A percentile compares a stretch with the other conserved stretches of the same genome.
Evolutionary conservation across 2,113 vertebrate species (phyloP).

Genomic region (Poecile atricapillus): DNA sequence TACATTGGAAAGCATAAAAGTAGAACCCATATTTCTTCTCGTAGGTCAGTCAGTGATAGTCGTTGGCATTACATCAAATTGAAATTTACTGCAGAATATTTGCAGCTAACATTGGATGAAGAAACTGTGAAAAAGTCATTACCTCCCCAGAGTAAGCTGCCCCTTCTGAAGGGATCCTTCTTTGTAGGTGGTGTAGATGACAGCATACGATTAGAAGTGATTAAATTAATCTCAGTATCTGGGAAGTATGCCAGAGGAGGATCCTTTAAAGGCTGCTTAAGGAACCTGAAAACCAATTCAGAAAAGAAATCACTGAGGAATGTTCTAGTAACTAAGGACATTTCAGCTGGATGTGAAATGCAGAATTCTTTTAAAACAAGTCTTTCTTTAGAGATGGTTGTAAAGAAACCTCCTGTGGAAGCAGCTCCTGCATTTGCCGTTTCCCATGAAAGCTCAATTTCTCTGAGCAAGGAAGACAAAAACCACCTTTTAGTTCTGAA

Average conservation of each 20-base stretch:
- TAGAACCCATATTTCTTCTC: slow-evolving; percentile 76
- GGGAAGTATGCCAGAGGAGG: slow-evolving; percentile 78
- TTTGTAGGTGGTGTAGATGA: slow-evolving; percentile 86
- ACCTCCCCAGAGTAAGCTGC: slow-evolving; percentile 55
- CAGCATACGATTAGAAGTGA: slow-evolving; percentile 68
- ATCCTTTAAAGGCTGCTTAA: slow-evolving; percentile 91
- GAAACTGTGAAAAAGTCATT: slow-evolving; percentile 75
- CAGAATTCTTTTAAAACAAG: slow-evolving; percentile 53
- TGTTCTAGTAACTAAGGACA: slow-evolving; percentile 83
- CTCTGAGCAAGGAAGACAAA: slow-evolving; percentile 65
- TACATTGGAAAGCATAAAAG: slow-evolving; percentile 70
- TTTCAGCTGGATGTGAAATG: slow-evolving; percentile 85
- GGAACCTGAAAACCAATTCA: slow-evolving; percentile 76
- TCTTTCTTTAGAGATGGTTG: neutral
- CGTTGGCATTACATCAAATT: slow-evolving; percentile 82
- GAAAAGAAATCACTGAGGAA: slow-evolving; percentile 78
- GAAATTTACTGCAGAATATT: slow-evolving; percentile 71
- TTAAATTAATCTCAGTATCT: slow-evolving; percentile 77
- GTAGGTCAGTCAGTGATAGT: slow-evolving; percentile 74
- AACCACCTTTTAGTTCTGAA: slow-evolving; percentile 75
- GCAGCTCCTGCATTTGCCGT: slow-evolving; percentile 40
- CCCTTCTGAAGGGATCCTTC: slow-evolving; percentile 75
- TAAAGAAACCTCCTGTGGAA: neutral
- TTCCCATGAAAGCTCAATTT: slow-evolving; percentile 22
- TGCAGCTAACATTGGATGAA: slow-evolving; percentile 81